Base-by-base conservation (phyloP, 2,888 invertebrate species). In the Cephus sareptanus region DNA sequence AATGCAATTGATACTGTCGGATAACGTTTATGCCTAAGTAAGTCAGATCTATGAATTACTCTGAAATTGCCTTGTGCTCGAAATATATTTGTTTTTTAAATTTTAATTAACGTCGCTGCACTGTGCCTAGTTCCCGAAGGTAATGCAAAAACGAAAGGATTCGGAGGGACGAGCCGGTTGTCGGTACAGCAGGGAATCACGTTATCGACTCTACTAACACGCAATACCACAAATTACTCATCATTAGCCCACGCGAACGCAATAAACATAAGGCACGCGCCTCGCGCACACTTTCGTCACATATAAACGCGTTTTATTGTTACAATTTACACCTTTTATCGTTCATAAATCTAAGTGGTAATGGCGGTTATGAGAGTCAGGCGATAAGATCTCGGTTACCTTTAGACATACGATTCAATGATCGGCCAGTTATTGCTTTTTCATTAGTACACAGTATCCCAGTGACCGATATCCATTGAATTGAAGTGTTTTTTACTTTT, bases 291-390 rank as follows among this genome's bases (percentile, higher is more conserved):
- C 83, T 83, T 81, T 81, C 83, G 78, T 79, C 83, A 83, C 81
- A 77, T 86, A 86, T 86, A 87, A 87, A 87, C 84, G 79, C 79
- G 81, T 84, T 87, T 88, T 85, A 87, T 88, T 83, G 86, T 88
- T 85, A 86, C 85, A 88, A 86, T 88, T 88, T 85, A 87, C 88
- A 89, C 87, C 85, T 87, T 87, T 88, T 88, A 88, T 85, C 83
- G 86, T 87, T 87, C 88, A 85, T 88, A 87, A 88, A 88, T 88
- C 84, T 85, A 83, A 85, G 84, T 84, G 85, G 83, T 86, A 86
- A 85, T 85, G 84, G 83, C 84, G 81, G 83, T 87, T 85, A 83
- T 76, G 85, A 83, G 81, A 84, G 81, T 83, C 84, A 80, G 81
- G 76, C 82, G 84, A 87, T 86, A 85, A 85, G 83, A 85, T 86